Evolutionary conservation across 2,797 vertebrate genomes (phyloP).

Genomic region (Parauchenoglanis punctatus): DNA sequence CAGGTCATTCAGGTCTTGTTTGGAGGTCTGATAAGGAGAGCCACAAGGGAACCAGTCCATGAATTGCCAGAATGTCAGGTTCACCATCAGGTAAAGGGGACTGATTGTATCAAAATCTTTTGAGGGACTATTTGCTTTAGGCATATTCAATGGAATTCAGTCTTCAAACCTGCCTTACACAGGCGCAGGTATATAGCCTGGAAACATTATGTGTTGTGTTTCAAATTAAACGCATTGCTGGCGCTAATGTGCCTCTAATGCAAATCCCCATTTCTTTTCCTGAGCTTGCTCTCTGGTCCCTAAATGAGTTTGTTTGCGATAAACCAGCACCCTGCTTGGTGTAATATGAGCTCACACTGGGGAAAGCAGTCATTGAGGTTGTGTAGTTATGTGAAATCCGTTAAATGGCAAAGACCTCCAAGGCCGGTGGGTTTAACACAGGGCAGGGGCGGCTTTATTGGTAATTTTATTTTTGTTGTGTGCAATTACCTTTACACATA

Average conservation of each 20-base stretch:
- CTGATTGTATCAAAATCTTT: slow-evolving; percentile 73
- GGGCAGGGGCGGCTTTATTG: slow-evolving; percentile 78
- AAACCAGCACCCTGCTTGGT: slow-evolving; percentile 48
- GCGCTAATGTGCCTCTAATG: slow-evolving; percentile 52
- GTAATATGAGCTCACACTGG: slow-evolving; percentile 45
- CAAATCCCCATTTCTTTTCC: slow-evolving; percentile 49
- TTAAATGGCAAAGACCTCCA: slow-evolving; percentile 72
- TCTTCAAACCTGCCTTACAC: slow-evolving; percentile 33
- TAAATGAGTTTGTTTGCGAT: slow-evolving; percentile 74
- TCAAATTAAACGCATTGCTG: slow-evolving; percentile 50
- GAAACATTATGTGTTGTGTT: slow-evolving; percentile 38
- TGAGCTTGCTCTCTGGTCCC: slow-evolving; percentile 40
- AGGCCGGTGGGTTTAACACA: slow-evolving; percentile 46
- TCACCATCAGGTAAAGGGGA: slow-evolving; percentile 75
- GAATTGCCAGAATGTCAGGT: slow-evolving; percentile 74
- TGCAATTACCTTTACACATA: slow-evolving; percentile 79
- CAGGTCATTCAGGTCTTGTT: slow-evolving; percentile 67
- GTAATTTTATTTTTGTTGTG: slow-evolving; percentile 84
- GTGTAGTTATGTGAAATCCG: slow-evolving; percentile 73
- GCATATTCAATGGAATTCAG: slow-evolving; percentile 70
- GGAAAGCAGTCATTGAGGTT: slow-evolving; percentile 42
- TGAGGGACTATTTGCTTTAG: slow-evolving; percentile 62
- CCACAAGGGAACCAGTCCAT: slow-evolving; percentile 65
- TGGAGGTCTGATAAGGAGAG: slow-evolving; percentile 73
- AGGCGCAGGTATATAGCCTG: slow-evolving; percentile 44